Base-by-base conservation (phyloP, 2,888 invertebrate genomes). In the Galerucella calmariensis region DNA sequence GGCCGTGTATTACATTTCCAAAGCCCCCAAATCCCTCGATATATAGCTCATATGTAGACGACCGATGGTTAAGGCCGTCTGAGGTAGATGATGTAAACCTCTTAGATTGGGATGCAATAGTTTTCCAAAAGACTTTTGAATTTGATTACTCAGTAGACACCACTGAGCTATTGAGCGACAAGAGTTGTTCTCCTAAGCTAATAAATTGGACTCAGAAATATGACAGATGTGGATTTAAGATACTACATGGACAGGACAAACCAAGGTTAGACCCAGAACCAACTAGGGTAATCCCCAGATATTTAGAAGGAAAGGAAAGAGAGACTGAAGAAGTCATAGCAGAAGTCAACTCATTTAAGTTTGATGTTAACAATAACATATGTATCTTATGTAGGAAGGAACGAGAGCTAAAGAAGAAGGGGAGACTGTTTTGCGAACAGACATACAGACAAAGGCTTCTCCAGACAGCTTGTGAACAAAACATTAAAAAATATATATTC, bases 401-500 rank as follows among this genome's bases (percentile, higher is more conserved):
- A 41, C 8, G 67, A 67, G 53, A 67, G 12, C 56, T 67, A 8
- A 67, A 56, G 27, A 8, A 27, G 27, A 24, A 56, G 12, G 67
- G 67, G 12, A 5, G 67, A n/a, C 14, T 20, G 1, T 67, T 67
- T 35, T 67, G 67, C 24, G 53, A 51, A 27, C 67, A 67, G 16
- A 67, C 67, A 9, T 67, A 56, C 16, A 14, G 56, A 2, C 53
- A 56, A 35, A 44, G 53, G n/a, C 53, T 67, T 2, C 35, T 56
- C 10, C 67, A 67, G 35, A 67, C 67, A 2, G 20, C 67, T 0
- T 56, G 67, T 27, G 67, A 67, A 27, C 3, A n/a, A 9, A 67
- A 56, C n/a, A 67, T 67, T 8, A 67, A 67, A 9, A 67, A 67
- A 41, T 53, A 35, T 24, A 67, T 67, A 12, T 67, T 56, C 11